phyloP scores from a whole-genome alignment of 30 jellyfish, hydroid and myxozoan species.

The Phacellophora camtschatica region DNA sequence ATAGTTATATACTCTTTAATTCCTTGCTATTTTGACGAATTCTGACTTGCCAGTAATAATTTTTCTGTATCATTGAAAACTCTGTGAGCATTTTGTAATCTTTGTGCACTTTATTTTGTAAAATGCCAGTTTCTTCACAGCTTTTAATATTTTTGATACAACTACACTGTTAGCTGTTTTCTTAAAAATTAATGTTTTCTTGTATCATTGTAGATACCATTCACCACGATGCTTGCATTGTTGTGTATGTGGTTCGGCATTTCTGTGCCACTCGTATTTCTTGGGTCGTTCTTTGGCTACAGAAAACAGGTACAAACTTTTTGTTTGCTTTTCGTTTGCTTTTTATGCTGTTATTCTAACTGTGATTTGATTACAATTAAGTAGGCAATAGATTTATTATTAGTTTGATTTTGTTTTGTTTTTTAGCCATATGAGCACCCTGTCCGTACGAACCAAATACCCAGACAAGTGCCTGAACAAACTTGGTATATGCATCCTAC shows the following conservation, averaged over 20 bases:
- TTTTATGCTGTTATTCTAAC: too few species aligned
- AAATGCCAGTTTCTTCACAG: too few species aligned
- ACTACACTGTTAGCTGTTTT: too few species aligned
- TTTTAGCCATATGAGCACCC: slow-evolving; percentile 88
- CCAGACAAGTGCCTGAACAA: slow-evolving; percentile 98
- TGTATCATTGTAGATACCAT: slow-evolving; percentile 81
- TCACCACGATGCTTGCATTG: slow-evolving; percentile 91
- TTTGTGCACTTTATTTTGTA: not conserved
- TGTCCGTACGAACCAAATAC: slow-evolving; percentile 93
- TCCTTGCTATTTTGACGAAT: too few species aligned
- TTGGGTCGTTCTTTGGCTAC: slow-evolving; percentile 93
- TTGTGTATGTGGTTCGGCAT: slow-evolving; percentile 95
- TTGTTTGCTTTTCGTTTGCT: not conserved
- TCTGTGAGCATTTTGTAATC: too few species aligned
- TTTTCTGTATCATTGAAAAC: too few species aligned
- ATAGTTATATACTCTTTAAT: too few species aligned
- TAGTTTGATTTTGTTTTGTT: not conserved
- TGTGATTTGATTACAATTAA: too few species aligned
- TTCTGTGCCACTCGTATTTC: slow-evolving; percentile 91
- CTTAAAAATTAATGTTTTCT: too few species aligned
- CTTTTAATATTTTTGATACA: too few species aligned
- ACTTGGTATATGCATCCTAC: slow-evolving; percentile 94
- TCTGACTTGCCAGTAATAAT: too few species aligned
- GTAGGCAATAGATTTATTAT: too few species aligned
- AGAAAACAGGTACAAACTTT: slow-evolving; percentile 74